These are phyloP conservation scores for Mechanitis messenoides DNA, from an alignment of 2,888 invertebrate genomes.

Conservation along the genomic window DNA sequence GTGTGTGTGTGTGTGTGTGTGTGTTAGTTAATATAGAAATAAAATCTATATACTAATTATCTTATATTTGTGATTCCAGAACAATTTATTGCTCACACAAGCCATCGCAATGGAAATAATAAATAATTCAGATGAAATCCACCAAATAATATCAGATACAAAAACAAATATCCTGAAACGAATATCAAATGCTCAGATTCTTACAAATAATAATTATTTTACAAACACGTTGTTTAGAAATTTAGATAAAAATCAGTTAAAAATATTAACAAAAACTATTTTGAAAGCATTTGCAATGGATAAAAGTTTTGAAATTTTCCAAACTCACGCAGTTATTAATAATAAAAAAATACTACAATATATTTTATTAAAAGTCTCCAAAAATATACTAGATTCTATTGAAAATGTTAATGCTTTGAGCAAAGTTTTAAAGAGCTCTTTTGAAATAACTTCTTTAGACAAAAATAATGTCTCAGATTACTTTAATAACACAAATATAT, in stretches of 20 bases:
- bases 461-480: constrained; percentile 43
- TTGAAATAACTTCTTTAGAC: constrained; percentile 45
- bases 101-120: constrained; percentile 45
- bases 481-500: constrained; percentile 40
- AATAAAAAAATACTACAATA: constrained; percentile 51
- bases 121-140: constrained; percentile 30
- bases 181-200: constrained; percentile 37
- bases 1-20: too few species aligned
- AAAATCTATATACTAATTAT: not conserved
- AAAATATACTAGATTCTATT: constrained; percentile 49
- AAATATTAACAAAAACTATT: constrained; percentile 50
- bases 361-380: constrained; percentile 52
- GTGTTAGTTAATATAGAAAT: not conserved
- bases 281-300: constrained; percentile 44
- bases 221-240: constrained; percentile 47
- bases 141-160: constrained; percentile 33
- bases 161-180: constrained; percentile 55
- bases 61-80: constrained; percentile 47
- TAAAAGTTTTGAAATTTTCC: constrained; percentile 39
- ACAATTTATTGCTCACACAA: constrained; percentile 54
- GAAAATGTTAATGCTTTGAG: constrained; percentile 48
- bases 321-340: constrained; percentile 41
- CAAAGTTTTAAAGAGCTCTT: constrained; percentile 53
- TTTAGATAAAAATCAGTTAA: constrained; percentile 49
- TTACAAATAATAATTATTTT: constrained; percentile 41